Base-by-base conservation (phyloP, 2,797 vertebrate genomes). In the Peromyscus melanophrys region DNA sequence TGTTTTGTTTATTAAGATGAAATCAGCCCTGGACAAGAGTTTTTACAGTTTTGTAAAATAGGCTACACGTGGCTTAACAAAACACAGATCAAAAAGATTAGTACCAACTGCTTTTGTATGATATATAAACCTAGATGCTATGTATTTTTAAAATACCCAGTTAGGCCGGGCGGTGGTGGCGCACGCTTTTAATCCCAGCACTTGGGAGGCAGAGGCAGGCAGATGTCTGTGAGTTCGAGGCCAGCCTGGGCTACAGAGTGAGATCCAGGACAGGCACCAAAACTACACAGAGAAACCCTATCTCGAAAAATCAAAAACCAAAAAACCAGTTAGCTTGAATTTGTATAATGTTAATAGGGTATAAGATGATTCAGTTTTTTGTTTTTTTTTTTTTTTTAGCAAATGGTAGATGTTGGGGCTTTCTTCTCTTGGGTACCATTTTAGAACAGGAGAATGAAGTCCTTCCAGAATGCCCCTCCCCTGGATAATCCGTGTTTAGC, bases 351-450 rank as follows among this genome's bases (percentile, higher is more conserved):
- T 82, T 93, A 92, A 29, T 90, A 78, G 65, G 46, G 65, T 73
- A 23, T 83, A 67, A 91, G 75, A 73, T 3, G 73, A 4, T 69
- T 89, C 19, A 77, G 37, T 59, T 27, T 88, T 84, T 25, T 77
- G n/a, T n/a, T 57, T 46, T 9, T 46, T 52, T 94, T 88, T 84
- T 25, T 77, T 57, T 49, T 11, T 52, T 52, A 95, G 73, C 59
- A 76, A 59, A 61, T 49, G 27, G 34, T 90, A 34, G 57, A 43
- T 86, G 4, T 67, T 80, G 52, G 43, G 43, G 13, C 29, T 49
- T 71, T 94, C 40, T 95, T 90, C n/a, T 37, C 57, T 71, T 89
- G 82, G 63, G 65, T 77, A 67, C 83, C 52, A 73, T 80, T 27
- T 83, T 77, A 59, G 76, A 94, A 40, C 31, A 76, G 40, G 76